Evolutionary conservation across 1,140 invertebrate genomes (phyloP), one percentile per base, ranked within the genome.

Genomic region (Tetramorium alpestre): DNA sequence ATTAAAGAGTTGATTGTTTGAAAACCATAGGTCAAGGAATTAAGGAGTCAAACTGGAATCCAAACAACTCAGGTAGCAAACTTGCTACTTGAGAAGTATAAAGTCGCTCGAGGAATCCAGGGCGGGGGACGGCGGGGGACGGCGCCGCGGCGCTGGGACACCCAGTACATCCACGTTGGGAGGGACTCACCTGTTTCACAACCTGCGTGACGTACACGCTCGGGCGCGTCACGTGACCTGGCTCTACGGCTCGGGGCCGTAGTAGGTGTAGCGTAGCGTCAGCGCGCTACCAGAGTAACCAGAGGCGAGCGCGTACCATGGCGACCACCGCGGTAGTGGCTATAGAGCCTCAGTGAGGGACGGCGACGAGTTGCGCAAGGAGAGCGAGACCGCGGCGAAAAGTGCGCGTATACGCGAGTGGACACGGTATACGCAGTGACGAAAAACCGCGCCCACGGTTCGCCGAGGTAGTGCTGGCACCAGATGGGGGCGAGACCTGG

Each of bases 181-280:
- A 49, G 60, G 44, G 89, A 92, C 92, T 95, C 94, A 94, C 93
- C 94, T 94, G 94, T 95, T 95, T 95, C 94, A 93, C 95, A 95
- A 95, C 93, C 93, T 94, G 94, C 90, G 92, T 95, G 94, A 95
- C 94, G 94, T 94, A 92, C 87, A 25, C 47, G 44, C 41, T 78
- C 38, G 47, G 25, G 41, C 25, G 73, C 82, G 89, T 94, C 94
- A 95, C 94, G 94, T 95, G 94, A 94, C 92, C 67, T 58, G 80
- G 80, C 89, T 86, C 91, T 90, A 90, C 88, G 90, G 92, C 93
- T 89, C 49, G 8, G 49, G 84, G 72, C 25, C 33, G 84, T 78
- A 75, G 78, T 88, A 86, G 87, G 85, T 70, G 56, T 81, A 72
- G 75, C 25, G 67, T 49, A 69, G 80, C 73, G 77, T 73, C 88